Evolutionary conservation across 2,113 vertebrate genomes (phyloP), one percentile per base, ranked within the genome.

Genomic region (Alethe diademata): DNA sequence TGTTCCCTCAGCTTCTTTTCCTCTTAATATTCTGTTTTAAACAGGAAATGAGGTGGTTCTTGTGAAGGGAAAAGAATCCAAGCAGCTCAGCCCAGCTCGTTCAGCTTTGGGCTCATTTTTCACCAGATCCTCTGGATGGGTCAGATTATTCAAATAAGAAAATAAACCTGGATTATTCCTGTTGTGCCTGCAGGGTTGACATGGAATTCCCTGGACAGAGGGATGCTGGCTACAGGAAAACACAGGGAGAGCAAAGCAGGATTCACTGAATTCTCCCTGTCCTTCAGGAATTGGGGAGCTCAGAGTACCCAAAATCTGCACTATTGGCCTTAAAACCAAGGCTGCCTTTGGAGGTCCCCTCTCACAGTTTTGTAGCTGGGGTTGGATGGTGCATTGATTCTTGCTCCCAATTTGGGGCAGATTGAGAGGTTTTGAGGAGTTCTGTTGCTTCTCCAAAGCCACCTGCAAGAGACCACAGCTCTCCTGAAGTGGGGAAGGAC

Each of bases 11-110:
- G 3, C 57, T 95, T 72, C 69, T 92, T 84, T 74, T 79, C 70
- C 67, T 83, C 53, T 53, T 64, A 29, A 51, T 66, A 10, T 38
- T 14, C 3, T 54, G 14, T 28, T 40, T 93, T 42, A 58, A 90
- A 31, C 56, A 94, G 93, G 91, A 95, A 91, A 94, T 86, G 57
- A 78, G 82, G 51, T 95, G 28, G 12, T 78, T 96, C 48, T 42
- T 60, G 58, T 33, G 11, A 25, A 71, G 64, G 69, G 43, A 72
- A 5, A 51, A 50, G 71, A 79, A 51, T 73, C 87, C 83, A 80
- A 87, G 84, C 64, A 70, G 42, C 60, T 26, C 72, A 60, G 53
- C 86, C 83, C 75, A 7, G 47, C 45, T 47, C 45, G 9, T 45
- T 11, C 45, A 45, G 19, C 45, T 47, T 22, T 25, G 82, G 70